Base-by-base conservation (phyloP, 2,113 vertebrate genomes). In the Muntiacus reevesi region DNA sequence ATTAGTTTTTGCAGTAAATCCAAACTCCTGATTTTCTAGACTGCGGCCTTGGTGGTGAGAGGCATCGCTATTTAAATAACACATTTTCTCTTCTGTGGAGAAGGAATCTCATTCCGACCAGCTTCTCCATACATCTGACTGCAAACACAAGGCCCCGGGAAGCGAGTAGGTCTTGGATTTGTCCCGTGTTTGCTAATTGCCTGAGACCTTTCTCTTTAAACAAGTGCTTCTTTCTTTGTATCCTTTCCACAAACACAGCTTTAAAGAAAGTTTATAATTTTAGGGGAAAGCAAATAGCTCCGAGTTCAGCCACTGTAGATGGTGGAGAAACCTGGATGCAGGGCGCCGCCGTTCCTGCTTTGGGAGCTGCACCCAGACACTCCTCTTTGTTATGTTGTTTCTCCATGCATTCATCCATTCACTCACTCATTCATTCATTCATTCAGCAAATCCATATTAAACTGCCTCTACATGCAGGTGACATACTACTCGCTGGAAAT, bases 181-280 rank as follows among this genome's bases (percentile, higher is more conserved):
- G 85, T 94, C 96, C 85, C 85, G 62, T 95, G 86, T 97, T 98
- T 98, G 89, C 96, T 97, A 96, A 97, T 98, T 97, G 93, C 93
- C 71, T 33, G 94, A 93, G 94, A 97, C 96, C 94, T 96, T 97
- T 95, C 85, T 97, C 59, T 97, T 97, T 97, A 98, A 98, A 97
- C 91, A 98, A 97, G 76, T 94, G 89, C 54, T 95, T 94, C 95
- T 96, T 97, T 97, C 95, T 74, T 45, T 79, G 81, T 52, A 91
- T 93, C 59, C 97, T 98, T 94, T 96, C 86, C 62, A 93, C 97
- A 98, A 97, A 95, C 96, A 97, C 45, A 89, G 91, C 92, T 97
- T 97, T 96, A 74, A 83, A 93, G 94, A 97, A 78, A 94, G 98
- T 96, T 97, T 97, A 94, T 98, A 95, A 94, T 97, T 98, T 98